These are phyloP conservation scores for Agraylea sexmaculata DNA, from an alignment of 1,140 invertebrate genomes.

Conservation along the genomic window DNA sequence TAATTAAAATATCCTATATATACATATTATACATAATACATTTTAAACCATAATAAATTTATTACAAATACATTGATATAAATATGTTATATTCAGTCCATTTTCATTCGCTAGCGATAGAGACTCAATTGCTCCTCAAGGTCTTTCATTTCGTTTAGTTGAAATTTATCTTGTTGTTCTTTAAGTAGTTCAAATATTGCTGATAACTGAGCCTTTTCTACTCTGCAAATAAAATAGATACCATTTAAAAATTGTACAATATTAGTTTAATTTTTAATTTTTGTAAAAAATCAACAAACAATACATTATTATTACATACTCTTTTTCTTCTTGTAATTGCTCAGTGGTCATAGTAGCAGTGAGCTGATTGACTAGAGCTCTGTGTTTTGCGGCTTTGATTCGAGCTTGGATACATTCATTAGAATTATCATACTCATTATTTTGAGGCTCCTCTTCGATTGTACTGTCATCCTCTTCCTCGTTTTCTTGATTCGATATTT, in stretches of 20 bases:
- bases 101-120: no score
- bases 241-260: neutral
- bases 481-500: neutral
- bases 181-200: constrained; percentile 18
- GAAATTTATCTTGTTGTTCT: constrained; percentile 19
- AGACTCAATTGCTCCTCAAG: constrained; percentile 18
- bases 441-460: neutral
- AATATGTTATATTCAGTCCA: no score
- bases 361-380: constrained; percentile 16
- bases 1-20: no score
- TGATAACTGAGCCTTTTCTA: constrained; percentile 16
- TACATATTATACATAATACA: no score
- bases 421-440: neutral
- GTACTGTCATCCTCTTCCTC: neutral
- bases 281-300: constrained; percentile 3
- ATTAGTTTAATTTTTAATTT: neutral
- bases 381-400: constrained; percentile 15
- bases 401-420: constrained; percentile 10
- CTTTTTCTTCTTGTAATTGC: constrained; percentile 18
- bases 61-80: no score
- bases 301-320: constrained; percentile 11
- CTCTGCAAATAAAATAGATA: constrained; percentile 12
- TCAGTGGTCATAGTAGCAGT: constrained; percentile 24
- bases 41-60: no score
- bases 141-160: constrained; percentile 17